Percentiles rank a stretch among this genome's conserved stretches.
phyloP scores from a whole-genome alignment of 2,113 vertebrate species.

The Lipotes vexillifer region DNA sequence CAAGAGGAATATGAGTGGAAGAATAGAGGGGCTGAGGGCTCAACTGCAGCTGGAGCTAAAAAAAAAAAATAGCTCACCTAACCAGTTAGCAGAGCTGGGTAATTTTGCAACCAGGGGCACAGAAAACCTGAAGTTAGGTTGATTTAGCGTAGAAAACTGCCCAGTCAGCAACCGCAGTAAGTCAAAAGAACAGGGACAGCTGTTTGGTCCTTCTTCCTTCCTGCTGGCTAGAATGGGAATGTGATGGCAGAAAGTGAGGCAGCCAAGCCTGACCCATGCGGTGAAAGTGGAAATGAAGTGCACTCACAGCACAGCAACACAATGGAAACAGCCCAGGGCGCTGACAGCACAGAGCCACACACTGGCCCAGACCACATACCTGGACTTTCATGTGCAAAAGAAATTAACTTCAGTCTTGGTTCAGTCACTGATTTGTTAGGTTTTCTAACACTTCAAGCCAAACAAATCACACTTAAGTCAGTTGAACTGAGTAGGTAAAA shows the following conservation, averaged over 20 bases:
- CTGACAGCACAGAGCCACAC: background rate
- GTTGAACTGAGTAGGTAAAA: background rate
- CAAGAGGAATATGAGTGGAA: background rate
- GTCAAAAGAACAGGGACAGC: background rate
- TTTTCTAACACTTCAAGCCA: background rate
- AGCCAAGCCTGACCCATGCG: background rate
- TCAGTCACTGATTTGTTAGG: background rate
- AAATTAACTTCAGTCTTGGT: background rate
- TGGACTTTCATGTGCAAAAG: background rate
- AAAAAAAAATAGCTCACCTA: background rate
- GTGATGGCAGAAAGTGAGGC: background rate
- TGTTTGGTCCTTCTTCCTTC: background rate
- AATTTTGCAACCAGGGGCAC: background rate
- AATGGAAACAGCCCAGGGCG: background rate
- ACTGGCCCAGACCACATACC: background rate
- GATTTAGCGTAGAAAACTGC: background rate
- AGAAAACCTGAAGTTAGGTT: background rate
- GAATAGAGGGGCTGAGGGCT: background rate
- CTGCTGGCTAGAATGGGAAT: background rate
- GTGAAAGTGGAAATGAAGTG: background rate
- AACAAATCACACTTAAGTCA: background rate
- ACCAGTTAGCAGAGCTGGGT: background rate
- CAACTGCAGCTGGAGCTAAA: background rate
- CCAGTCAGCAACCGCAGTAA: background rate
- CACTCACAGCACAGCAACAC: background rate